phyloP scores from a whole-genome alignment of 2,888 invertebrate species.

The Troides helena region DNA sequence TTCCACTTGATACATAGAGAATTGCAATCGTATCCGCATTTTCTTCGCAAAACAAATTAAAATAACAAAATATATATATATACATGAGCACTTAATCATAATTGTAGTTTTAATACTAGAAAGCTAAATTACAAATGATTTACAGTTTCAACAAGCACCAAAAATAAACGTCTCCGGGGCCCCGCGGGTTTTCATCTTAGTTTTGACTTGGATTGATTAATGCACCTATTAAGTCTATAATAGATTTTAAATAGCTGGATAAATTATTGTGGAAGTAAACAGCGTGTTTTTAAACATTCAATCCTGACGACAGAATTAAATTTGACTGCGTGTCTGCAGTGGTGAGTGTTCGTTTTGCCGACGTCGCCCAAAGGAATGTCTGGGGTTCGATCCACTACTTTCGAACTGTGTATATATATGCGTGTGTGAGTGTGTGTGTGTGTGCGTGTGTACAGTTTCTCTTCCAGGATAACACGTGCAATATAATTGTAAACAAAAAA shows the following conservation, averaged over 20 bases:
- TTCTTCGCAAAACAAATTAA: too few species aligned
- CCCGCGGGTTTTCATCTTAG: neutral
- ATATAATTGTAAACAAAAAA: too few species aligned
- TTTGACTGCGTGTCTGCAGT: neutral
- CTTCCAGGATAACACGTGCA: too few species aligned
- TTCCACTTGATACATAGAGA: too few species aligned
- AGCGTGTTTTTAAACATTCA: constrained; percentile 11
- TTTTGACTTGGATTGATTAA: constrained; percentile 14
- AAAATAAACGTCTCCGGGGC: neutral
- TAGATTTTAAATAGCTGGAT: constrained; percentile 6
- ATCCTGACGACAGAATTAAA: neutral
- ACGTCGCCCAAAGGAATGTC: too few species aligned
- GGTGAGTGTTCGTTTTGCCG: neutral
- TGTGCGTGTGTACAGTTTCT: too few species aligned
- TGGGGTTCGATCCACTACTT: too few species aligned
- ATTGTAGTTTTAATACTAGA: neutral
- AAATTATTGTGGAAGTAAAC: constrained; percentile 17
- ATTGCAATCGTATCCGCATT: too few species aligned
- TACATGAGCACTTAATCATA: constrained; percentile 7
- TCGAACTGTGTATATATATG: too few species aligned
- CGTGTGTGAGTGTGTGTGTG: too few species aligned
- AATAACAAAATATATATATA: too few species aligned
- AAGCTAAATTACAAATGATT: constrained; percentile 15
- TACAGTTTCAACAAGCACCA: constrained; percentile 8
- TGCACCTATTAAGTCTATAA: neutral